Evolutionary conservation across 2,113 vertebrate genomes (phyloP).

Genomic region (Chlamydotis undulata): DNA sequence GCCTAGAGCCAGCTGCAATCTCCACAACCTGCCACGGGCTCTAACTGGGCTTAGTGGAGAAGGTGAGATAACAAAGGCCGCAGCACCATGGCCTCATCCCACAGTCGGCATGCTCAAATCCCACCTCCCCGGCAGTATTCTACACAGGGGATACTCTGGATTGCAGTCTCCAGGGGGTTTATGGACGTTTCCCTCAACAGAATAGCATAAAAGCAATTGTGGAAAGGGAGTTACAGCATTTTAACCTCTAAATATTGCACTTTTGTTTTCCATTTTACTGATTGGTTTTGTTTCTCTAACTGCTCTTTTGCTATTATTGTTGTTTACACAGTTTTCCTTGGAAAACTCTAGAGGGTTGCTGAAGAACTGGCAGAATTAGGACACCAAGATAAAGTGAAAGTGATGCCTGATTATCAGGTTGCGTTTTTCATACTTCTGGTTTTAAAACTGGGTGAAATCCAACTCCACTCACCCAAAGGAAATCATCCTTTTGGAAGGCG

Average conservation of each 20-base stretch:
- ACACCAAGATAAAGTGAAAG: background rate
- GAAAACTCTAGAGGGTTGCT: background rate
- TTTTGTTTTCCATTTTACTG: background rate
- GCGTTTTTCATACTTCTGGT: background rate
- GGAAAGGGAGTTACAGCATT: background rate
- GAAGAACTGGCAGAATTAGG: slow-evolving; percentile 44
- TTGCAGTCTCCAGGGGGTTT: background rate
- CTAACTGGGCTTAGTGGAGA: background rate
- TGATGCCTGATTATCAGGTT: background rate
- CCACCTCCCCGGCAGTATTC: background rate
- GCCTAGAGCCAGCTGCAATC: background rate
- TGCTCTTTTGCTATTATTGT: slow-evolving; percentile 7
- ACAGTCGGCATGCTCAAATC: background rate
- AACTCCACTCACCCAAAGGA: background rate
- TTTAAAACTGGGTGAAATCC: slow-evolving; percentile 7
- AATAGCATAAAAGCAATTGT: background rate
- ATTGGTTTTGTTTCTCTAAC: background rate
- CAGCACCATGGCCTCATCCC: background rate
- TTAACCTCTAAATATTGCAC: background rate
- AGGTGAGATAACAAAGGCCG: background rate
- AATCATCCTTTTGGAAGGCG: background rate
- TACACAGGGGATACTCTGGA: background rate
- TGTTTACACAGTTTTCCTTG: background rate
- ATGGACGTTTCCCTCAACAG: background rate
- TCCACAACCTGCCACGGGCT: background rate